Evolutionary conservation across 2,113 vertebrate genomes (phyloP).

Genomic region (Rhipidura dahli): DNA sequence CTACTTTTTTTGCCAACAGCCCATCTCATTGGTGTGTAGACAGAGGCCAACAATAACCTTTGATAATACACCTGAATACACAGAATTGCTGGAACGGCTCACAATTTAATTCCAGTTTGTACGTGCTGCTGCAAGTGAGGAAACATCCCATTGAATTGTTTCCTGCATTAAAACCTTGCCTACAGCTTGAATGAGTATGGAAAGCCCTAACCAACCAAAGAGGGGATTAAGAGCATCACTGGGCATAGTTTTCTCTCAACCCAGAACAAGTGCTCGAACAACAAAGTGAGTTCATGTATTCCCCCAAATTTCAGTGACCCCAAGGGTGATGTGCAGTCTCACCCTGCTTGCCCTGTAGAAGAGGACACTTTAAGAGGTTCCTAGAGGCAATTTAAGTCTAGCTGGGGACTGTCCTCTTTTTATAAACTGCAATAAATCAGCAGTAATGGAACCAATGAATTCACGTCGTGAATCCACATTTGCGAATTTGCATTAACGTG

Average conservation of each 20-base stretch:
- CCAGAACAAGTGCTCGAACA: not conserved
- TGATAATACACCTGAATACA: not conserved
- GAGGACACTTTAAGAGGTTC: not conserved
- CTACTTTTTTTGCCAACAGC: not conserved
- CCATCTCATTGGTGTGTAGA: not conserved
- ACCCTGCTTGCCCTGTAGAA: not conserved
- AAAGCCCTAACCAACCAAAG: not conserved
- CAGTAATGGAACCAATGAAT: not conserved
- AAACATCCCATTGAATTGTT: not conserved
- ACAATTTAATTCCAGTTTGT: not conserved
- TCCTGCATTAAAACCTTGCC: not conserved
- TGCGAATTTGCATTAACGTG: not conserved
- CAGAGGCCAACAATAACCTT: not conserved
- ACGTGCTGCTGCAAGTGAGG: not conserved
- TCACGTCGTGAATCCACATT: not conserved
- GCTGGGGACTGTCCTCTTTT: not conserved
- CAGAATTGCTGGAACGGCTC: not conserved
- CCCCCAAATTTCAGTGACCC: not conserved
- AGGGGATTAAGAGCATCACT: not conserved
- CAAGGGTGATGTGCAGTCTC: not conserved
- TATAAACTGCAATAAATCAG: not conserved
- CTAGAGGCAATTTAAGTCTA: not conserved
- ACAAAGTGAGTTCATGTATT: not conserved
- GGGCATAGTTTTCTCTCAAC: not conserved
- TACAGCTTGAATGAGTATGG: not conserved